These are phyloP conservation scores for Pedionomus torquatus DNA, from an alignment of 2,113 vertebrate genomes.

Conservation along the genomic window DNA sequence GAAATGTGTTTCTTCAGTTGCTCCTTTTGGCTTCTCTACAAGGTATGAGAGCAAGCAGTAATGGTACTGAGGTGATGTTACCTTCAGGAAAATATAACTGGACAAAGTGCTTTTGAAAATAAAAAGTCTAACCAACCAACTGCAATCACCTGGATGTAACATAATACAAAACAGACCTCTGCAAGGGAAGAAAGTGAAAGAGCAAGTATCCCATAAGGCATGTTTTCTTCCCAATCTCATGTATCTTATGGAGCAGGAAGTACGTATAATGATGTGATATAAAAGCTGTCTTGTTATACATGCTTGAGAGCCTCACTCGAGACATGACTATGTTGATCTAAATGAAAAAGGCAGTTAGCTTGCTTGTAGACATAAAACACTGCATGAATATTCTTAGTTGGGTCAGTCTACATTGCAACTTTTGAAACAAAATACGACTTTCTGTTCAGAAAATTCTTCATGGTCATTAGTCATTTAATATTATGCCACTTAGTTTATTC, in stretches of 20 bases:
- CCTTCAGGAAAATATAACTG: not conserved
- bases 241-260: not conserved
- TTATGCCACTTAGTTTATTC: not conserved
- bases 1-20: not conserved
- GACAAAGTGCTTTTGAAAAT: not conserved
- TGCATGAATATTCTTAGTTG: not conserved
- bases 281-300: not conserved
- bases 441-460: not conserved
- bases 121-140: not conserved
- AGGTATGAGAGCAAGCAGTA: not conserved
- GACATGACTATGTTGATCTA: accelerated
- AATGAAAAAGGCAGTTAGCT: not conserved
- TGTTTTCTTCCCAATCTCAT: not conserved
- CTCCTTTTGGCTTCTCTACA: not conserved
- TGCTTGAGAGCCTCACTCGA: not conserved
- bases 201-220: not conserved
- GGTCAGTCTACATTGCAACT: not conserved
- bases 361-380: not conserved
- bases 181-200: not conserved
- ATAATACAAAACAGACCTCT: not conserved
- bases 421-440: not conserved
- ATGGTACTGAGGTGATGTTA: not conserved
- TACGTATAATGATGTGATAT: accelerated
- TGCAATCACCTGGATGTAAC: not conserved
- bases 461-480: not conserved